phyloP scores from a whole-genome alignment of 2,888 invertebrate genomes.

The Polymixis lichenea region DNA sequence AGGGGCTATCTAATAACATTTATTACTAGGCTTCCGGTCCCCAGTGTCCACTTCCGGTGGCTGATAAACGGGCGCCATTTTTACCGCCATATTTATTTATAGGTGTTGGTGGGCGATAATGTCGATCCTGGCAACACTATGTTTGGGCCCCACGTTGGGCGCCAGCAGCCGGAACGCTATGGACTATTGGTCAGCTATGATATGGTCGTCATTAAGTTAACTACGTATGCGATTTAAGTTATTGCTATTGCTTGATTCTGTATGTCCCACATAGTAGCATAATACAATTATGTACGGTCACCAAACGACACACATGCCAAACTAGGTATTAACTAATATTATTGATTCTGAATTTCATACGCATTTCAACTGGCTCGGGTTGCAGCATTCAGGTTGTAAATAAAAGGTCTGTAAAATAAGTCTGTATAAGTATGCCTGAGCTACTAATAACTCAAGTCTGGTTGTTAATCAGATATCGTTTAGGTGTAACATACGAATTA shows the following conservation, averaged over 20 bases:
- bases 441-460: background rate
- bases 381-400: background rate
- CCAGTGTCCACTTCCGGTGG: constrained; percentile 89
- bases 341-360: background rate
- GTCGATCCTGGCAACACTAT: constrained; percentile 82
- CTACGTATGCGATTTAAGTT: constrained; percentile 36
- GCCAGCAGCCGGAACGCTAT: constrained; percentile 68
- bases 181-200: constrained; percentile 60
- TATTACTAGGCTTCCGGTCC: constrained; percentile 88
- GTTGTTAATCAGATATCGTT: background rate
- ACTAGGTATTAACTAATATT: background rate
- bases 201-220: constrained; percentile 65
- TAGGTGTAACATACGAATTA: too few species aligned
- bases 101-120: constrained; percentile 87
- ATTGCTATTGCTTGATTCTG: constrained; percentile 1
- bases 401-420: background rate
- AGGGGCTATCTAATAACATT: constrained; percentile 90
- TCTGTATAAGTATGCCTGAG: background rate
- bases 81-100: constrained; percentile 91
- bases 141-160: constrained; percentile 72
- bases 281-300: background rate
- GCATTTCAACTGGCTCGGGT: background rate
- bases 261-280: background rate
- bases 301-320: background rate
- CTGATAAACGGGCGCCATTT: constrained; percentile 91